Conservation (phyloP, 2,888 invertebrate species). For the Holacanthella duospinosa region DNA sequence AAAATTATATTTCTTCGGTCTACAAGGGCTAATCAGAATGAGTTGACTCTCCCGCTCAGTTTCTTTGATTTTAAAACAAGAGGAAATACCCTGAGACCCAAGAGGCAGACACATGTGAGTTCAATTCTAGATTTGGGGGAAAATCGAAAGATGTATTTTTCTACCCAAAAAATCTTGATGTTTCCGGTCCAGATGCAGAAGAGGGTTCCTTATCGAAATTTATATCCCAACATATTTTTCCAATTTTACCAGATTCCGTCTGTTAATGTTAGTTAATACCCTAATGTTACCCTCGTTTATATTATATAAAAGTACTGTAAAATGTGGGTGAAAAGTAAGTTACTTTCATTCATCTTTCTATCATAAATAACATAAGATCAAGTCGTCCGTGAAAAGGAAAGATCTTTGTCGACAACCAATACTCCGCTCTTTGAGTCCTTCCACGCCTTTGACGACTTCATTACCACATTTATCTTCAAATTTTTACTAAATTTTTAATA, state of each 20-base stretch:
- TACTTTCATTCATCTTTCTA: conserved; percentile 2
- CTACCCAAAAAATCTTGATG: conserved; percentile 29
- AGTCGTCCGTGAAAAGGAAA: neutral
- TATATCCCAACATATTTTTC: conserved; percentile 10
- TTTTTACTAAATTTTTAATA: neutral
- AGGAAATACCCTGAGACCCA: too few species aligned
- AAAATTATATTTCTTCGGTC: neutral
- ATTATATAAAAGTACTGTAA: neutral
- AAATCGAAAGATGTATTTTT: conserved; percentile 27
- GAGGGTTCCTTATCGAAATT: neutral
- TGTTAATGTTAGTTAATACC: conserved; percentile 2
- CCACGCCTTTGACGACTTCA: neutral
- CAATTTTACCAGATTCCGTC: neutral
- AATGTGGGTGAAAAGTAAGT: conserved; percentile 7
- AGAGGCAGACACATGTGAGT: conserved; percentile 13
- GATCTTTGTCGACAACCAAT: neutral
- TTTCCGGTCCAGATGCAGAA: conserved; percentile 37
- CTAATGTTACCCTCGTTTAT: neutral
- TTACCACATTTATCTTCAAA: neutral
- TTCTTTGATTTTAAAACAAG: too few species aligned
- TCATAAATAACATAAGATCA: neutral
- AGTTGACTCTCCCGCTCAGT: too few species aligned
- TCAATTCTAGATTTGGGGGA: conserved; percentile 28
- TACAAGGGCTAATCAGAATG: neutral
- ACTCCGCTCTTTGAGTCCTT: too few species aligned